Base-by-base conservation (phyloP, 2,888 invertebrate genomes). In the Sepiola atlantica region DNA sequence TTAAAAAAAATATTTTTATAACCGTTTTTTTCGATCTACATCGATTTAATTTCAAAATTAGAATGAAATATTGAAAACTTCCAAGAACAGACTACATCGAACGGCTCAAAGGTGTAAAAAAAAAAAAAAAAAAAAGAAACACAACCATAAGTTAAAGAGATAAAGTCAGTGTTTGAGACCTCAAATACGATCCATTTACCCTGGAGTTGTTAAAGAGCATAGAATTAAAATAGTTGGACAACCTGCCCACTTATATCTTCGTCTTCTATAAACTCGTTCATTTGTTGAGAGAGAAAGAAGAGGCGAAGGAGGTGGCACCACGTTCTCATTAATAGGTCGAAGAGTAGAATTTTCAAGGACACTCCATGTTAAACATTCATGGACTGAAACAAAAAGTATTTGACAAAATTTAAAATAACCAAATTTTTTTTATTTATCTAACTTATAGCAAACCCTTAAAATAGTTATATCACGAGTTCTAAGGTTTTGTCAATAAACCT, bases 161-260 rank as follows among this genome's bases (percentile, higher is more conserved):
- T 2, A 45, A 45, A 45, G 45, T 45, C 45, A 4, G 8, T 45
- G 45, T 45, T 45, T 45, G 45, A 45, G 8, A 45, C 45, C 45
- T 45, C 45, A 45, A 45, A 45, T 45, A 45, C 2, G 14, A 77
- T n/a, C 77, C 10, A 3, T 77, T 77, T 77, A 32, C 32, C 77
- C 77, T 77, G 77, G 77, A 77, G n/a, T 77, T 77, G 77, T 77
- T 77, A 77, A n/a, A 28, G n/a, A 32, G n/a, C 77, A 77, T 77
- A 77, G n/a, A 32, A 77, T 77, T 77, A 77, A 77, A 77, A 77
- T 77, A 77, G 0, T 2, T 77, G 45, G n/a, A 77, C 77, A 77
- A 77, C 77, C 77, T 77, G 77, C 77, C 77, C 77, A 77, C 77
- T 77, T 77, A 77, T 77, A 77, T 77, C n/a, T 77, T 77, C 77